These are phyloP conservation scores for Drosophila phalerata DNA, from an alignment of 2,888 invertebrate species.

Conservation along the genomic window DNA sequence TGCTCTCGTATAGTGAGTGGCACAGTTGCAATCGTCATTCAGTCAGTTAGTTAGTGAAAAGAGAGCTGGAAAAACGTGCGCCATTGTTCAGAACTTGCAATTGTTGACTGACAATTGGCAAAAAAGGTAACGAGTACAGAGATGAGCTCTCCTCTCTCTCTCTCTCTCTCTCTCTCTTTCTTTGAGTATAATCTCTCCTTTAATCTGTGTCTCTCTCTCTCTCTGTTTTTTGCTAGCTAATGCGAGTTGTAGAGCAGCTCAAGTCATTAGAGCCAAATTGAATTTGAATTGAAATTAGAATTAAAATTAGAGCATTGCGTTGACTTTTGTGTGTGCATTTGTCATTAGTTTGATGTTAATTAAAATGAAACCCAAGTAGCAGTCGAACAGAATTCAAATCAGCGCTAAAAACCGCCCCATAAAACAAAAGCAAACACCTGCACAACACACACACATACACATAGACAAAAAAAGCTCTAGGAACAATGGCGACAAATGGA, in stretches of 20 bases:
- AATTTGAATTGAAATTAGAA: slow-evolving; percentile 62
- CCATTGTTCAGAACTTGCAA: slow-evolving; percentile 75
- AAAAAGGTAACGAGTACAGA: slow-evolving; percentile 64
- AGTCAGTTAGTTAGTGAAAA: slow-evolving; percentile 59
- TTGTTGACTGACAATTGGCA: slow-evolving; percentile 77
- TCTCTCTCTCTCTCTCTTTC: not conserved
- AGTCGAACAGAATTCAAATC: slow-evolving; percentile 67
- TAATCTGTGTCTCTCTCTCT: not conserved
- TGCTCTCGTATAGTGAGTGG: slow-evolving; percentile 55
- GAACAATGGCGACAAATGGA: slow-evolving; percentile 78
- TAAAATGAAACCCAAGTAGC: slow-evolving; percentile 70
- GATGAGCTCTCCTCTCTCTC: not conserved
- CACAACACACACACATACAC: slow-evolving; percentile 28
- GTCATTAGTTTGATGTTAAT: slow-evolving; percentile 79
- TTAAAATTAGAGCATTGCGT: slow-evolving; percentile 52
- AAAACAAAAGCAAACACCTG: slow-evolving; percentile 75
- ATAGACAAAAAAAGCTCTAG: slow-evolving; percentile 38
- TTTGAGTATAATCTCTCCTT: too few species aligned
- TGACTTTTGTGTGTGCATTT: slow-evolving; percentile 62
- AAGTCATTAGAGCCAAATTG: slow-evolving; percentile 77
- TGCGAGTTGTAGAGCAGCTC: slow-evolving; percentile 51
- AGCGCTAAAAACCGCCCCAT: slow-evolving; percentile 73
- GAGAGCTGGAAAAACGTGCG: slow-evolving; percentile 72
- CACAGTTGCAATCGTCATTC: slow-evolving; percentile 71
- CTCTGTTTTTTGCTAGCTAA: too few species aligned